A percentile compares a stretch with the other conserved stretches of the same genome.
These are phyloP conservation scores for Drosophila gunungcola DNA, from an alignment of 1,140 invertebrate species.

Conservation along the genomic window DNA sequence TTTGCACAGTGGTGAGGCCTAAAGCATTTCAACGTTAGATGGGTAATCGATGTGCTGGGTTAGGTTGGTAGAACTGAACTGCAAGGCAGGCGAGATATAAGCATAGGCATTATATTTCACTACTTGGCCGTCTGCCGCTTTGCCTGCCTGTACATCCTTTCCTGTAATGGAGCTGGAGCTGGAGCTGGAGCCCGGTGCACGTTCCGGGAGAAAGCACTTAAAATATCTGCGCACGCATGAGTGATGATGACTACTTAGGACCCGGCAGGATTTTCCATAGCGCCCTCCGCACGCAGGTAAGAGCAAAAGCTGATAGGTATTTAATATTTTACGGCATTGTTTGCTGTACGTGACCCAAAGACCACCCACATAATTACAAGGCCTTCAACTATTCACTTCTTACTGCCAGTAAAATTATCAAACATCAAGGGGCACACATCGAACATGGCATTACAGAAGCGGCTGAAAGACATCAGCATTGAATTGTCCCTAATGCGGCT, in stretches of 20 bases:
- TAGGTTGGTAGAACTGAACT: constrained; percentile 1
- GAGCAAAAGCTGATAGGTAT: constrained; percentile 39
- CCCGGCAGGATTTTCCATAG: constrained; percentile 26
- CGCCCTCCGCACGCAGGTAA: constrained; percentile 6
- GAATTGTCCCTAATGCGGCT: constrained; percentile 52
- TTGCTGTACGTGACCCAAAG: constrained; percentile 61
- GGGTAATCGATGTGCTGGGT: constrained; percentile 8
- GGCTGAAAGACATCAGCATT: constrained; percentile 49
- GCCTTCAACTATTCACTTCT: constrained; percentile 21
- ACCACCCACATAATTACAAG: constrained; percentile 60
- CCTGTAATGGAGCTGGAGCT: constrained; percentile 1
- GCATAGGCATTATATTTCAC: constrained; percentile 38
- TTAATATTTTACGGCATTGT: constrained; percentile 64
- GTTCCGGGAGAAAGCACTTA: constrained; percentile 75
- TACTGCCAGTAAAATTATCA: constrained; percentile 46
- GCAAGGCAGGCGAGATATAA: constrained; percentile 5
- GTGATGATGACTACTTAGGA: constrained; percentile 65
- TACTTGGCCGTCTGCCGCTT: constrained; percentile 5
- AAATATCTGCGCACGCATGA: constrained; percentile 82
- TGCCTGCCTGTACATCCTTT: background rate
- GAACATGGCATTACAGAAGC: constrained; percentile 47
- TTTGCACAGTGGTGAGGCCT: constrained; percentile 12
- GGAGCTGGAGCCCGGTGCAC: constrained; percentile 41
- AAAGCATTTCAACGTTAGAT: constrained; percentile 17
- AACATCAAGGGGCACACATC: constrained; percentile 52